Evolutionary conservation across 2,888 invertebrate species (phyloP), one percentile per base, ranked within the genome.

Genomic region (Neria commutata): DNA sequence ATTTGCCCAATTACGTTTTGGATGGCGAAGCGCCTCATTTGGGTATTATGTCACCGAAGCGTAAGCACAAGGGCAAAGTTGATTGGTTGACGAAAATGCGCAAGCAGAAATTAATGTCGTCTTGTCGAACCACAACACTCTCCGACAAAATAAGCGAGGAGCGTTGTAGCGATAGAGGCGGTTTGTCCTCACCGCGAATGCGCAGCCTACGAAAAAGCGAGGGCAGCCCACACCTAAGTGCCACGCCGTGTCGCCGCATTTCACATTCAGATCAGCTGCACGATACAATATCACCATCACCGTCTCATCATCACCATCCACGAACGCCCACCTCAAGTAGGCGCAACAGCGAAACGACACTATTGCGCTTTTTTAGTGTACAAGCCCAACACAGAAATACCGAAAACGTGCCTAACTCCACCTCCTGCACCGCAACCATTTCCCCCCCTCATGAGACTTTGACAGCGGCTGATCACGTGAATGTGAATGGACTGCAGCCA

Each of bases 21-120:
- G 88, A 89, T 68, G 92, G 92, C 0, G 88, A 88, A 34, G 92
- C 92, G 0, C 92, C 92, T 0, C 92, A 92, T 76, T 76, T 91
- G 53, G 81, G 86, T 37, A 72, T 79, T 8, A 87, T 87, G 84
- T 91, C 91, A 0, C 91, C 91, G 0, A 85, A 85, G 26, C 88
- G 88, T 60, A 85, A 85, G 65, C 83, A 83, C 26, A 86, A 85
- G 62, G 86, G 86, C 51, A 86, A 88, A 63, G 84, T 88, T 0
- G 88, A 92, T 76, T 92, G 92, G 92, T 76, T 92, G 48, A 91
- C 88, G 0, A 86, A 85, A 72, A 83, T 88, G 56, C 80, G 87
- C 11, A 85, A 86, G 62, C 86, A 87, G 66, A 85, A 84, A 64
- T 61, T 81, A 19, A 72, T 81, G 74, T 67, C 78, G 1, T 69